Conservation (phyloP, 2,888 invertebrate species). For the Amiota communis region DNA sequence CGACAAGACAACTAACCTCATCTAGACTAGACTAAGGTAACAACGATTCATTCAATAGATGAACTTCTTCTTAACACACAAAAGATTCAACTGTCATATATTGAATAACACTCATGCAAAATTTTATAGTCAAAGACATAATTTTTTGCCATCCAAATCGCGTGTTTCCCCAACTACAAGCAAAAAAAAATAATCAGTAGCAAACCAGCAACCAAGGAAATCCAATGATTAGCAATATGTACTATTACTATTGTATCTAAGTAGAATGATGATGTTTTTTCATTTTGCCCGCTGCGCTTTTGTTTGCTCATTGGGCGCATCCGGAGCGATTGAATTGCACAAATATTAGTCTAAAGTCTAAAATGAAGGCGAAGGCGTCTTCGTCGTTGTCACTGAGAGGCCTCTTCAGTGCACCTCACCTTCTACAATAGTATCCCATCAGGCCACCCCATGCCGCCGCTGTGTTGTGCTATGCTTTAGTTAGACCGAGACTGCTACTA, state of each 20-base stretch:
- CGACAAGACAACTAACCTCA: background rate
- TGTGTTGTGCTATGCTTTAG: background rate
- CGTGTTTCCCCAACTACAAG: conserved; percentile 61
- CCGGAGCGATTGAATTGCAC: conserved; percentile 47
- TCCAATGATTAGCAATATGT: too few species aligned
- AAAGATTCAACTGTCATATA: too few species aligned
- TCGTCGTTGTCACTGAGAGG: conserved; percentile 6
- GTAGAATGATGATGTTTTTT: conserved; percentile 15
- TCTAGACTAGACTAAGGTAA: conserved; percentile 41
- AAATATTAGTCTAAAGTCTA: conserved; percentile 23
- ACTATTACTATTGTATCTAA: too few species aligned
- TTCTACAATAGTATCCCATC: conserved; percentile 38
- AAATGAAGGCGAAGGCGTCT: conserved; percentile 29
- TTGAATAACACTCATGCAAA: conserved; percentile 50
- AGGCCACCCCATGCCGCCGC: background rate
- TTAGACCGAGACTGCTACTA: background rate
- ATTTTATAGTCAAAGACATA: too few species aligned
- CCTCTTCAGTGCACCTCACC: conserved; percentile 30
- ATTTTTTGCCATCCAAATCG: conserved; percentile 51
- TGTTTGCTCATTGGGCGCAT: conserved; percentile 68
- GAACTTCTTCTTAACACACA: too few species aligned
- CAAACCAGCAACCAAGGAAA: conserved; percentile 5
- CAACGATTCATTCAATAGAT: conserved; percentile 50
- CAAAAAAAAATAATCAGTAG: background rate
- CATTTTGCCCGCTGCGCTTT: conserved; percentile 63